Percentiles rank a stretch among this genome's conserved stretches.
Evolutionary conservation across 2,797 vertebrate species (phyloP).

Genomic region (Coranthus polyacanthus): DNA sequence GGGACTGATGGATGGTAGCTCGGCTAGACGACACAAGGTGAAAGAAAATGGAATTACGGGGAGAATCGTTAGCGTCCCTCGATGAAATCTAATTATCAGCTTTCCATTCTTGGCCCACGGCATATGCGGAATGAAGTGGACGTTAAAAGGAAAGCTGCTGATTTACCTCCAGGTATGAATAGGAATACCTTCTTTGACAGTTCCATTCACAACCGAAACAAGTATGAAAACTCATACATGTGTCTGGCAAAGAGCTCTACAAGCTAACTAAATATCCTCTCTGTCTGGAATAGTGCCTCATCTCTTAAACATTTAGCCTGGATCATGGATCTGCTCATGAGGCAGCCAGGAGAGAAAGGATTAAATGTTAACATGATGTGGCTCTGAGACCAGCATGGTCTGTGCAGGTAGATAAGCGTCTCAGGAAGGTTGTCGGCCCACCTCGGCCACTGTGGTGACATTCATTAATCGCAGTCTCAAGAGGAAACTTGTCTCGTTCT

Average conservation of each 20-base stretch:
- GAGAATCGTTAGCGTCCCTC: slow-evolving; percentile 73
- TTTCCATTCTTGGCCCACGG: slow-evolving; percentile 69
- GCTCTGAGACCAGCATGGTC: slow-evolving; percentile 24
- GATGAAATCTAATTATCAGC: slow-evolving; percentile 77
- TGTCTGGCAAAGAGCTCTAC: slow-evolving; percentile 26
- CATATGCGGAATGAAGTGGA: slow-evolving; percentile 49
- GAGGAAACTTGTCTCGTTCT: slow-evolving; percentile 52
- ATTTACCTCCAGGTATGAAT: slow-evolving; percentile 23
- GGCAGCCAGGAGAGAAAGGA: slow-evolving; percentile 29
- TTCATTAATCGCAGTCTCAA: slow-evolving; percentile 63
- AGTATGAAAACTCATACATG: slow-evolving; percentile 4
- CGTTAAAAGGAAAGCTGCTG: slow-evolving; percentile 24
- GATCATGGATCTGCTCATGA: slow-evolving; percentile 30
- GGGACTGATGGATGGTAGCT: slow-evolving; percentile 41
- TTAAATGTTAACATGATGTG: slow-evolving; percentile 59
- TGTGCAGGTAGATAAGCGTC: slow-evolving; percentile 64
- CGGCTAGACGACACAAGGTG: slow-evolving; percentile 45
- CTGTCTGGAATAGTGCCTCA: slow-evolving; percentile 4
- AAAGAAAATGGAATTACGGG: slow-evolving; percentile 71
- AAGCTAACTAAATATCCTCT: slow-evolving; percentile 20
- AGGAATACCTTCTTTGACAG: slow-evolving; percentile 1
- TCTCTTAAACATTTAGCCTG: slow-evolving; percentile 41
- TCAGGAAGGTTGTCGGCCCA: slow-evolving; percentile 49
- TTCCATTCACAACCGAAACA: slow-evolving; percentile 9
- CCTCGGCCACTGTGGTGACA: slow-evolving; percentile 36